Evolutionary conservation across 2,113 vertebrate genomes (phyloP).

Genomic region (Dendropsophus ebraccatus): DNA sequence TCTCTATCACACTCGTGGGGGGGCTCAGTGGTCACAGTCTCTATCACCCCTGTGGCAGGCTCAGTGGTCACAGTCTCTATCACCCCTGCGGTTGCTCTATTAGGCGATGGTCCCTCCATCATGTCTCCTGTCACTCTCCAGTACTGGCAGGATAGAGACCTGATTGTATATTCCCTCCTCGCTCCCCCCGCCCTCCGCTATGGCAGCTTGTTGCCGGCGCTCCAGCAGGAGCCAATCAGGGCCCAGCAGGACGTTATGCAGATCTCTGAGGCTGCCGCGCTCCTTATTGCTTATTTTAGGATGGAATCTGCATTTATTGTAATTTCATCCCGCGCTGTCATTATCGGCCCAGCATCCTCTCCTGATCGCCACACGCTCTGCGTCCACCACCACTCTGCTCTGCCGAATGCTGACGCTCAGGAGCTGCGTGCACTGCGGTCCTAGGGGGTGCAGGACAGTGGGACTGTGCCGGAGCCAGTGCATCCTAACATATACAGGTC

Average conservation of each 20-base stretch:
- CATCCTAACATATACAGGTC: no score
- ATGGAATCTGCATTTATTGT: slow-evolving; percentile 50
- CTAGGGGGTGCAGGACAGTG: no score
- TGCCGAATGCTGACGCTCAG: neutral
- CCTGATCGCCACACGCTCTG: neutral
- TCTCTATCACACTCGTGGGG: no score
- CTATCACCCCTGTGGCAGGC: no score
- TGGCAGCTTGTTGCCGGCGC: slow-evolving; percentile 25
- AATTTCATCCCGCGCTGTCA: slow-evolving; percentile 20
- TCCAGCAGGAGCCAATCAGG: slow-evolving; percentile 56
- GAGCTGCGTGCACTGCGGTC: neutral
- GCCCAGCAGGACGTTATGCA: slow-evolving; percentile 42
- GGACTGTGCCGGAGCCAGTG: neutral
- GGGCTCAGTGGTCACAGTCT: no score
- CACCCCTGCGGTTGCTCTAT: no score
- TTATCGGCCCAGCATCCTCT: slow-evolving; percentile 40
- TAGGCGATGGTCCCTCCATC: no score
- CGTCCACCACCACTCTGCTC: neutral
- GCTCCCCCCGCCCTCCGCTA: slow-evolving; percentile 5
- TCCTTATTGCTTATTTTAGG: slow-evolving; percentile 43
- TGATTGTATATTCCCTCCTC: slow-evolving; percentile 47
- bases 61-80: no score
- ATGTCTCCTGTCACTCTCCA: no score
- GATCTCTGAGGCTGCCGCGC: neutral
- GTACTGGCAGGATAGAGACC: neutral